Evolutionary conservation across 1,140 invertebrate genomes (phyloP), one percentile per base, ranked within the genome.

Genomic region (Rhopalosiphum maidis): DNA sequence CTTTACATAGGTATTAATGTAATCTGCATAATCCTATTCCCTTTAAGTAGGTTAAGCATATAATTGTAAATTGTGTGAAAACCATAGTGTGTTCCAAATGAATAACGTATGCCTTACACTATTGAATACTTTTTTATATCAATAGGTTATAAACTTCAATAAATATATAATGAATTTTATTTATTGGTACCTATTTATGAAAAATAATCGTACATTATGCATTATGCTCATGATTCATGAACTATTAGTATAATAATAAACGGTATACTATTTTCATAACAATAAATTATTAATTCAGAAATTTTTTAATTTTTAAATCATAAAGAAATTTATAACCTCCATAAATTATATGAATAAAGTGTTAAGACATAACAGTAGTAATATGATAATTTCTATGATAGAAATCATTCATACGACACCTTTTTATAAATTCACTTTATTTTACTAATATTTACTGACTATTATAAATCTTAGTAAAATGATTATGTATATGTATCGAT

Each of bases 41-140:
- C n/a, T 77, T n/a, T 77, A 77, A 77, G 60, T 77, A 77, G 30
- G 60, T 77, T 77, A n/a, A 77, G n/a, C 60, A 77, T 77, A 35
- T 77, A 77, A 77, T 86, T 41, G 37, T 86, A 86, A 86, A 41
- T 85, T 86, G 37, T 41, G 41, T 43, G 37, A 86, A 86, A 86
- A 41, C 23, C 41, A 25, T 86, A 86, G 23, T 43, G 37, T 30
- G 37, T 86, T 43, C 37, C 23, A 86, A 43, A 86, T 25, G 9
- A 43, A 86, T 43, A 86, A 86, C 21, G 37, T 41, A 83, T 37
- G 7, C 22, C 21, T 18, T 83, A 22, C 22, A 83, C 22, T 18
- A 83, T 22, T 82, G 82, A 83, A 37, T 37, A 37, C 37, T 83
- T 83, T 82, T 83, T 83, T 83, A 83, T 37, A 37, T 83, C 82